Base-by-base conservation (phyloP, 92 coral and sea anemone genomes). In the Porites divaricata region DNA sequence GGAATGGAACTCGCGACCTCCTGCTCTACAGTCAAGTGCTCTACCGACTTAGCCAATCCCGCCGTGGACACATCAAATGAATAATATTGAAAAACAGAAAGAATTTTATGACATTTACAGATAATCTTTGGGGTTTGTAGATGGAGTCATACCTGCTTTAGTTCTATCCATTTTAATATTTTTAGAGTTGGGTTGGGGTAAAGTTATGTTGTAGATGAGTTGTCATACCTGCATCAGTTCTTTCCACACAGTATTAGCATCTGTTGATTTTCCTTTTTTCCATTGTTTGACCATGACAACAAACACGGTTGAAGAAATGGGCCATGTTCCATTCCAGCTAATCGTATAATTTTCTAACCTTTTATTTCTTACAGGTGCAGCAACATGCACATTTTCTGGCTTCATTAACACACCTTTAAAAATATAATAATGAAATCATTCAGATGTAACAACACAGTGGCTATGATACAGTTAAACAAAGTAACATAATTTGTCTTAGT, bases 291-390 rank as follows among this genome's bases (percentile, higher is more conserved):
- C 25, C 63, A 53, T 9, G 6, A 80, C 28, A 19, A 80, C 21
- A n/a, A 80, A 80, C 0, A 80, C 75, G 1, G 84, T 80, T 4
- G 24, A 45, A 5, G 53, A 20, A n/a, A n/a, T n/a, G 0, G 76
- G 67, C 76, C 76, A 67, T 0, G 67, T 54, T 4, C 76, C 84
- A 57, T 80, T 80, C 84, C 84, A 80, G 0, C 63, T 79, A 3
- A 79, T 24, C 0, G 54, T 19, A 21, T 68, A 69, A 11, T 54
- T 75, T 17, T 24, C 10, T 1, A 20, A 8, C 1, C n/a, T 59
- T 9, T 67, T 54, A 2, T 78, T 78, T 62, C 48, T 62, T 41
- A 12, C 24, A 2, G 81, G 70, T 4, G 48, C 9, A 19, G 66
- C 28, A 10, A 80, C 75, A 0, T 80, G 54, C 20, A 80, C 84